A percentile compares a stretch with the other conserved stretches of the same genome.
These are phyloP conservation scores for Actias luna DNA, from an alignment of 2,888 invertebrate genomes.

Conservation along the genomic window DNA sequence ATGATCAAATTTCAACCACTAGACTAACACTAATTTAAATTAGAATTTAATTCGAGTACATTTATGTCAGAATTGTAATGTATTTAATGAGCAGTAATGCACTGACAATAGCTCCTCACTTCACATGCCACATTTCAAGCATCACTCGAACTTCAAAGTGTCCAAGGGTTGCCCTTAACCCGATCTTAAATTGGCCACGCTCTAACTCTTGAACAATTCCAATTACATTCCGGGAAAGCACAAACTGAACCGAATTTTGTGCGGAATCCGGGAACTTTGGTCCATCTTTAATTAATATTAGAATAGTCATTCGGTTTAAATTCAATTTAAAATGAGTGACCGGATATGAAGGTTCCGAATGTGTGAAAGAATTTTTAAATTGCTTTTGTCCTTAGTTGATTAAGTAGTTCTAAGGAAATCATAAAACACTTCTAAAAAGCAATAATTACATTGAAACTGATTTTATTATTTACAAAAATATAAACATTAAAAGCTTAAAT, in stretches of 20 bases:
- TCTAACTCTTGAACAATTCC: constrained; percentile 71
- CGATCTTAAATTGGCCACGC: constrained; percentile 70
- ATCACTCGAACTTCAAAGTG: constrained; percentile 37
- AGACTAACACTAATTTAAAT: too few species aligned
- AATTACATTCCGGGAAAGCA: constrained; percentile 65
- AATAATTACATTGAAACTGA: too few species aligned
- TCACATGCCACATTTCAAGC: not conserved
- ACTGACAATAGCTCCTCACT: not conserved
- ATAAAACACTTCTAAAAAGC: not conserved
- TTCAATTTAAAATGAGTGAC: constrained; percentile 47
- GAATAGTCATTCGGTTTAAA: constrained; percentile 46
- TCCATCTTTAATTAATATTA: constrained; percentile 65
- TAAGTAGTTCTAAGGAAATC: not conserved
- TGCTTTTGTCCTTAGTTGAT: not conserved
- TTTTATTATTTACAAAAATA: too few species aligned
- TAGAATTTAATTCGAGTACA: too few species aligned
- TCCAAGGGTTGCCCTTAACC: constrained; percentile 45
- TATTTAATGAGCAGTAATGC: not conserved
- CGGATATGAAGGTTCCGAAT: constrained; percentile 19
- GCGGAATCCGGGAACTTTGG: constrained; percentile 63
- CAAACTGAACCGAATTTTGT: constrained; percentile 57
- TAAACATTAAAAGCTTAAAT: too few species aligned
- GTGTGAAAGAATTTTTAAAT: constrained; percentile 4
- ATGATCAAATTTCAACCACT: too few species aligned
- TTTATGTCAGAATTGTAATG: not conserved